Conservation (phyloP, 2,113 vertebrate species). For the Mungos mungo region DNA sequence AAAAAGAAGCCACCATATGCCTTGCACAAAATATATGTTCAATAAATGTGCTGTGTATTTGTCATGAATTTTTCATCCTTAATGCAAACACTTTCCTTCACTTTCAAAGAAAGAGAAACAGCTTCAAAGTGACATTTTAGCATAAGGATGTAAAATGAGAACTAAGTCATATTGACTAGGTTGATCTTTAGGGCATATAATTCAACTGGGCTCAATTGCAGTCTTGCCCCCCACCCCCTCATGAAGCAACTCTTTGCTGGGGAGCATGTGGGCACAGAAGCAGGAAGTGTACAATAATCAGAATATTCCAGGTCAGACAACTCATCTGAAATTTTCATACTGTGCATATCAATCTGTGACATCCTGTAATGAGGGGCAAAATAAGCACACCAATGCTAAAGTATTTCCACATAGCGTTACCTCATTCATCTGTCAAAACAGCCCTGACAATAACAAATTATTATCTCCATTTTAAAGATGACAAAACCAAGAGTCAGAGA, state of each 20-base stretch:
- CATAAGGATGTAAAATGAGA: not conserved
- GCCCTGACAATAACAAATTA: not conserved
- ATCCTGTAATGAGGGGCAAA: not conserved
- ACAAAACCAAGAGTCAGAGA: not conserved
- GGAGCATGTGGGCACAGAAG: not conserved
- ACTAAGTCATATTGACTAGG: not conserved
- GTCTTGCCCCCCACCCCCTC: not conserved
- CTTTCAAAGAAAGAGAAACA: not conserved
- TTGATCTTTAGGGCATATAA: not conserved
- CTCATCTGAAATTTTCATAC: not conserved
- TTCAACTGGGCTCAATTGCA: not conserved
- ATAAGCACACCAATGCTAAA: not conserved
- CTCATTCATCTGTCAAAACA: not conserved
- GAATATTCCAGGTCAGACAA: not conserved
- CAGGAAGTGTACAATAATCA: not conserved
- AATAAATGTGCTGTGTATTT: not conserved
- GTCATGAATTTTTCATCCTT: not conserved
- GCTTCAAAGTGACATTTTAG: not conserved
- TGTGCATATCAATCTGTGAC: not conserved
- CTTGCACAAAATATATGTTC: conserved; percentile 4
- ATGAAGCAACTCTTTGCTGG: not conserved
- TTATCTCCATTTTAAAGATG: not conserved
- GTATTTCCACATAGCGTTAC: not conserved
- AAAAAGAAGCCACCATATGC: not conserved
- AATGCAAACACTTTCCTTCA: not conserved